Evolutionary conservation across 1,140 invertebrate species (phyloP), one percentile per base, ranked within the genome.

Genomic region (Eriocheir sinensis): DNA sequence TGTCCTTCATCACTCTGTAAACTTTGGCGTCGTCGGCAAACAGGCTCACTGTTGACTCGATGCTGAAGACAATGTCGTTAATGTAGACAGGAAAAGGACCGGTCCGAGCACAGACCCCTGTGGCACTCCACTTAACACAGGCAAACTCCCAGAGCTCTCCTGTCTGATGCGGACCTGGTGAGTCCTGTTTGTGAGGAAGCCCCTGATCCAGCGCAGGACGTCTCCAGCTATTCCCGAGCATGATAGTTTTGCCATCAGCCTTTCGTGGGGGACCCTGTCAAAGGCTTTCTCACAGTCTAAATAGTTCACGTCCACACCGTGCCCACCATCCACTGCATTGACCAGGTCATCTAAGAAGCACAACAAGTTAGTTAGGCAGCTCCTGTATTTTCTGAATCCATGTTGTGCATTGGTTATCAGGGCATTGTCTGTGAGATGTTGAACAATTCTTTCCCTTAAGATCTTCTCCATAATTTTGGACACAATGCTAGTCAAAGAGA

Each of bases 241-340:
- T 48, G 44, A 4, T 48, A 48, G 44, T 15, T 48, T 48, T 48
- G 44, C 44, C 44, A 48, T 48, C 44, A 48, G 15, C 44, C 44
- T 48, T 48, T 48, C 15, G 15, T 6, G 44, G 44, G 44, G 90
- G 34, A 91, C 40, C 41, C 40, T 80, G 40, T 91, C 90, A 60
- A 91, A 91, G 17, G 90, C 90, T 34, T 91, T 91, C 30, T 34
- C 48, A 60, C 90, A 91, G 60, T 91, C 90, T 8, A 91, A 36
- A 36, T 91, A 60, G 32, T 91, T 91, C 6, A 80, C 38, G 34
- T 91, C 90, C n/a, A 91, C 48, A 15, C 44, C 44, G 44, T 48
- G 44, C 15, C 44, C 44, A 48, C 44, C 44, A 15, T 48, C 44
- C 44, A 48, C 44, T 48, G 44, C 15, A 15, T 48, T 48, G 44